phyloP scores from a whole-genome alignment of 2,888 invertebrate genomes.

The Drosophila histrio region DNA sequence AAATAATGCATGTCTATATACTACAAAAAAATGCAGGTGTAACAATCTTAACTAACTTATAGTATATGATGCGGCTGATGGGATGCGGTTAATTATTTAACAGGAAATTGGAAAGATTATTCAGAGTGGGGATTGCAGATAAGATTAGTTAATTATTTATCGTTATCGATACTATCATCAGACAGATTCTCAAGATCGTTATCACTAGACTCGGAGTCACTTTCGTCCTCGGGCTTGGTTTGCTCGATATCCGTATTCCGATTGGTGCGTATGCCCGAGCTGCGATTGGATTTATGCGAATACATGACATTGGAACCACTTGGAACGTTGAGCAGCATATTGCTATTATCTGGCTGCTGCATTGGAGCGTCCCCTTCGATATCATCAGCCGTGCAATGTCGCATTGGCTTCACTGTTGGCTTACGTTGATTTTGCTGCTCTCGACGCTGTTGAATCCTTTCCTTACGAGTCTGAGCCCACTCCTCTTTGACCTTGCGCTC shows the following conservation, averaged over 20 bases:
- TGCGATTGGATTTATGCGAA: slow-evolving; percentile 18
- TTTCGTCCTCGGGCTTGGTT: neutral
- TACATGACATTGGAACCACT: too few species aligned
- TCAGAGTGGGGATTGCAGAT: too few species aligned
- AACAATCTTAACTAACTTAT: too few species aligned
- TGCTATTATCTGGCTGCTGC: neutral
- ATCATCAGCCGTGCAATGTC: slow-evolving; percentile 39
- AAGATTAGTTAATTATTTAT: too few species aligned
- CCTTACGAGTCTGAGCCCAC: slow-evolving; percentile 14
- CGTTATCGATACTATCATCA: neutral
- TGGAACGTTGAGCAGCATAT: neutral
- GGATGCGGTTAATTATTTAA: too few species aligned
- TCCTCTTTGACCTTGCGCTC: slow-evolving; percentile 37
- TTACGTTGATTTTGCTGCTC: slow-evolving; percentile 18
- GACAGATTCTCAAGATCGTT: neutral
- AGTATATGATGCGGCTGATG: too few species aligned
- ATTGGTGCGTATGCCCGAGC: slow-evolving; percentile 27
- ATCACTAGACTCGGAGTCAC: neutral
- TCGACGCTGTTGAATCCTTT: slow-evolving; percentile 30
- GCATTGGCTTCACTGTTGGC: slow-evolving; percentile 16
- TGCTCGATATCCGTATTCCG: slow-evolving; percentile 19
- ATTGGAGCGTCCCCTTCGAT: slow-evolving; percentile 12
- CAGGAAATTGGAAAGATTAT: too few species aligned
- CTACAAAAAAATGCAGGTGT: too few species aligned
- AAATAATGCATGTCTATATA: too few species aligned